Evolutionary conservation across 2,797 vertebrate genomes (phyloP), one percentile per base, ranked within the genome.

Genomic region (Zonotrichia albicollis): DNA sequence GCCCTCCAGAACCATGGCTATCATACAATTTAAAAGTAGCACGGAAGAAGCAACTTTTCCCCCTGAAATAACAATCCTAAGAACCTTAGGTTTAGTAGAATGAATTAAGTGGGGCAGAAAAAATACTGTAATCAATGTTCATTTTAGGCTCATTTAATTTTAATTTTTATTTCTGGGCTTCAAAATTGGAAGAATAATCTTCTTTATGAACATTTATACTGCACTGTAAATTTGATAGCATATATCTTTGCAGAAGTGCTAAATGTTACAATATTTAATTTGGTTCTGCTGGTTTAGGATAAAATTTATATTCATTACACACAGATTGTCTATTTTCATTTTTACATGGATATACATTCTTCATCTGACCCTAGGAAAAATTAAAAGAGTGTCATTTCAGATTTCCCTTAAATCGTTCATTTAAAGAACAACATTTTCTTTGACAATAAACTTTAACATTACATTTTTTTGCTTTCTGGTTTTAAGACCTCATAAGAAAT

Each of bases 161-260:
- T 70, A 12, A 61, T 91, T 95, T 85, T 75, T 68, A 85, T 79
- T 94, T 90, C n/a, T 88, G 13, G 4, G 10, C 43, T 95, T 93
- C 55, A 84, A 67, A 90, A 88, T 42, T 51, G 48, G 48, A 55
- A 81, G 34, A 85, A 64, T 89, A 87, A 61, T 89, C 42, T 83
- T 48, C 48, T 67, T 77, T 58, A 86, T 36, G 66, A 75, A 54
- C 51, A 65, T 58, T 81, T 88, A 50, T 16, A 65, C 53, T 74
- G 22, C n/a, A 45, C 29, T 32, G 51, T 76, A 94, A 84, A 89
- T 84, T 45, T 88, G 48, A 72, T 70, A 34, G 51, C 0, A 0
- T 78, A 26, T 84, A 68, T 86, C 40, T 68, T 85, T 58, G 46
- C 23, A 48, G 30, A 91, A 87, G 21, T 32, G 36, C 3, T 76